Base-by-base conservation (phyloP, 2,113 vertebrate species). In the Brienomyrus brachyistius region DNA sequence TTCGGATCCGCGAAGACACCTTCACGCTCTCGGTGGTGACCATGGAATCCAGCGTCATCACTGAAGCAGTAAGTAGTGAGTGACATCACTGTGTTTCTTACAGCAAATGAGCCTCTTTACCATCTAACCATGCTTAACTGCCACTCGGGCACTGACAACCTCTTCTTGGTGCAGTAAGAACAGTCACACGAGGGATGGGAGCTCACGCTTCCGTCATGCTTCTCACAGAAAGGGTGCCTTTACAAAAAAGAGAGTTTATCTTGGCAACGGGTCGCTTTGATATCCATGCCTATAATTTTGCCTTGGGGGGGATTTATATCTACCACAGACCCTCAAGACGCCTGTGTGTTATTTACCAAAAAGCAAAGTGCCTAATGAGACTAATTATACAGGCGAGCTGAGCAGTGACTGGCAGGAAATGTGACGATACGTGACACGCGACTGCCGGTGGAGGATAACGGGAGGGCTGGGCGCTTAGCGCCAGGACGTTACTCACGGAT, bases 371-470 rank as follows among this genome's bases (percentile, higher is more conserved):
- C 48, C 88, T 90, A 89, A 91, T 86, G 83, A 90, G 89, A 91
- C 89, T 94, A 92, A 94, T 94, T 90, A 93, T 91, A 87, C 91
- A 90, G 90, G 90, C 90, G 86, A 91, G 90, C 88, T 74, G 40
- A 86, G 86, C 88, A 35, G 59, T 94, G 94, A 94, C 77, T 93
- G 94, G 93, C 92, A 92, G 91, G 43, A 84, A 80, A 91, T 85
- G 89, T 70, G 70, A 89, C 86, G 56, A 35, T 66, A 86, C 31
- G 1, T 80, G 45, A 84, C 90, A 88, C 85, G 47, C 90, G 91
- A 91, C 92, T 92, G 88, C 10, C 90, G 66, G 19, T 47, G 82
- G 21, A 84, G 17, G 45, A 52, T 51, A 35, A 23, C 0, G 48
- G 31, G 51, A 47, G 51, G 62, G n/a, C 48, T 6, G 8, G 59